phyloP scores from a whole-genome alignment of 2,888 invertebrate genomes.

The Actias luna region DNA sequence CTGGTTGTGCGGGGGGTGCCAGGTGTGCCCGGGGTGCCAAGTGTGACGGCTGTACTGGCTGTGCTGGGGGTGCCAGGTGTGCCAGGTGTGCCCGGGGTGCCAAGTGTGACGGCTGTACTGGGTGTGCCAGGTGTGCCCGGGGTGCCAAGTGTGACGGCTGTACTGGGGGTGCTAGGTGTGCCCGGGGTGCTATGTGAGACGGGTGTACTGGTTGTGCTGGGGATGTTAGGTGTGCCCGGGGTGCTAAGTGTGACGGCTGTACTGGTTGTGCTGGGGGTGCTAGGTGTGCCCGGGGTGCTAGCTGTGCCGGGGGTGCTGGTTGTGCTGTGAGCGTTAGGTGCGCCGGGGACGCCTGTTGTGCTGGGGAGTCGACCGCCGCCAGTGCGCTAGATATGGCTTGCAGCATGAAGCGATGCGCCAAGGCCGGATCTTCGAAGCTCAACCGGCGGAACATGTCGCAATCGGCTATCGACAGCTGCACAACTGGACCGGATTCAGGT shows the following conservation, averaged over 20 bases:
- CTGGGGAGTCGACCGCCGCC: constrained; percentile 25
- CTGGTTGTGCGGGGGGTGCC: background rate
- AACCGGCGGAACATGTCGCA: constrained; percentile 49
- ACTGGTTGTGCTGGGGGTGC: background rate
- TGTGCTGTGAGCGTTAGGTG: no score
- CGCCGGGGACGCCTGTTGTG: constrained; percentile 24
- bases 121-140: no score
- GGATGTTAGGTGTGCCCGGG: constrained; percentile 15
- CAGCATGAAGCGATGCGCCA: constrained; percentile 57
- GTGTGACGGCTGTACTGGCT: constrained; percentile 16
- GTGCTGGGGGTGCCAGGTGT: constrained; percentile 13
- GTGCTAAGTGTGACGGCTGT: constrained; percentile 19
- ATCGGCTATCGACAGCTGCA: constrained; percentile 46
- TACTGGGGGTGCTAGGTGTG: no score
- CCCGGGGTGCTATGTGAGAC: no score
- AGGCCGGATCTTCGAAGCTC: constrained; percentile 41
- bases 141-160: no score
- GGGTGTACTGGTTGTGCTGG: no score
- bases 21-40: background rate
- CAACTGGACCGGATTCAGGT: constrained; percentile 15
- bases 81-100: no score
- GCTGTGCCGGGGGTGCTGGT: no score
- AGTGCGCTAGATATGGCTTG: constrained; percentile 38
- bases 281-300: no score
- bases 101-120: no score